Percentiles rank a stretch among this genome's conserved stretches.
phyloP scores from a whole-genome alignment of 2,888 invertebrate species.

The Melitaea athalia region DNA sequence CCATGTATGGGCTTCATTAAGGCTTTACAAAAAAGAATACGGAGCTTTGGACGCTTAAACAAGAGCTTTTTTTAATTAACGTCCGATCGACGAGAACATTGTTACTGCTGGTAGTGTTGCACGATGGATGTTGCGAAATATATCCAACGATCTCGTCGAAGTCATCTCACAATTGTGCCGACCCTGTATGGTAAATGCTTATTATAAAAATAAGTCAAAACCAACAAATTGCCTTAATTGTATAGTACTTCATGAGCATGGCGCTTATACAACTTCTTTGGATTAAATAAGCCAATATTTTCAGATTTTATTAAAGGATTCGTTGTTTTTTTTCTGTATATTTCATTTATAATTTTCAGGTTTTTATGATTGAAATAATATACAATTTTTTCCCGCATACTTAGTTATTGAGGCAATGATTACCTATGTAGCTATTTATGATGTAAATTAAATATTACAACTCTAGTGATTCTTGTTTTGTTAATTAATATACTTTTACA shows the following conservation, averaged over 20 bases:
- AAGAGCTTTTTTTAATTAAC: constrained; percentile 65
- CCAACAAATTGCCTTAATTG: constrained; percentile 42
- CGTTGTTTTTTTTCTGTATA: background rate
- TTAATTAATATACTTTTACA: background rate
- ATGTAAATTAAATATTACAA: background rate
- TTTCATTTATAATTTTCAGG: background rate
- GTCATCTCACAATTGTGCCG: constrained; percentile 50
- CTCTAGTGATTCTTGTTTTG: background rate
- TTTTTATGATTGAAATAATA: too few species aligned
- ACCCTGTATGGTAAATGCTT: constrained; percentile 36
- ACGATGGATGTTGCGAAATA: constrained; percentile 54
- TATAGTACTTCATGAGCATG: background rate
- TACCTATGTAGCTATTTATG: too few species aligned
- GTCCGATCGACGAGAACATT: constrained; percentile 46
- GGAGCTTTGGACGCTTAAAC: constrained; percentile 59
- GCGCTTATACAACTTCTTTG: background rate
- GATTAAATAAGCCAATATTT: background rate
- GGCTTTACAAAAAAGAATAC: constrained; percentile 56
- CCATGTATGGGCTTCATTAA: constrained; percentile 77
- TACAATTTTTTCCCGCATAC: too few species aligned
- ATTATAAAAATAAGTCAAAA: constrained; percentile 41
- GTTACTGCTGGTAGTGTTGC: constrained; percentile 39
- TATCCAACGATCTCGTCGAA: constrained; percentile 50
- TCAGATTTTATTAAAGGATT: background rate
- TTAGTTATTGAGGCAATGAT: too few species aligned